Evolutionary conservation across 2,888 invertebrate species (phyloP), one percentile per base, ranked within the genome.

Genomic region (Pyralis farinalis): DNA sequence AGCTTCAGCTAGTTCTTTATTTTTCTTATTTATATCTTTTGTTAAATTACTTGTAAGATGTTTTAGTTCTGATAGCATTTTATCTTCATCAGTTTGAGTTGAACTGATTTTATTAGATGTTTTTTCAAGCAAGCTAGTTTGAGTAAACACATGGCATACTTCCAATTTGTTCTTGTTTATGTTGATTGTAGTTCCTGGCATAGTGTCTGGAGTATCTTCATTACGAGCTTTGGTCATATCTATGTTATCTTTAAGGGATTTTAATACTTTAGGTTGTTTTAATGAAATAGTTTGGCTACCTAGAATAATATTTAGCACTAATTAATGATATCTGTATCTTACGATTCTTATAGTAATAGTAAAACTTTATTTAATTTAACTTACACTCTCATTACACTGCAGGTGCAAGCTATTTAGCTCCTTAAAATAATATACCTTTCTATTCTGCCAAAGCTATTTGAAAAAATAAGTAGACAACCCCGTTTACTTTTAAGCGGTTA

Each of bases 211-310:
- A 2, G 2, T 27, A 8, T 46, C 29, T 25, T 45, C 43, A 34
- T 51, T 51, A 11, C 29, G 27, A 27, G 6, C 11, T 8, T 30
- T 46, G 45, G 51, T 51, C 31, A 57, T 53, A 8, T 38, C 12
- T 35, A 41, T 30, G 21, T 37, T 33, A n/a, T 25, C 37, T 34
- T 44, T 50, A 9, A 52, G 21, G 20, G 54, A 46, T 48, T 72
- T 63, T 12, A 72, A 46, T 33, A 74, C 43, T 63, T 70, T 58
- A 7, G 81, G 76, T 49, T 74, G 70, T 8, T 69, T 53, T 33
- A 86, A 53, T 11, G 81, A 81, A 20, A 82, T 59, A 9, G 87
- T 87, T 53, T 56, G 55, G 47, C 74, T 81, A 47, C 55, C 87
- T 87, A n/a, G n/a, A n/a, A n/a, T n/a, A n/a, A n/a, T n/a, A n/a